Evolutionary conservation across 2,113 vertebrate genomes (phyloP).

Genomic region (Dromiciops gliroides): DNA sequence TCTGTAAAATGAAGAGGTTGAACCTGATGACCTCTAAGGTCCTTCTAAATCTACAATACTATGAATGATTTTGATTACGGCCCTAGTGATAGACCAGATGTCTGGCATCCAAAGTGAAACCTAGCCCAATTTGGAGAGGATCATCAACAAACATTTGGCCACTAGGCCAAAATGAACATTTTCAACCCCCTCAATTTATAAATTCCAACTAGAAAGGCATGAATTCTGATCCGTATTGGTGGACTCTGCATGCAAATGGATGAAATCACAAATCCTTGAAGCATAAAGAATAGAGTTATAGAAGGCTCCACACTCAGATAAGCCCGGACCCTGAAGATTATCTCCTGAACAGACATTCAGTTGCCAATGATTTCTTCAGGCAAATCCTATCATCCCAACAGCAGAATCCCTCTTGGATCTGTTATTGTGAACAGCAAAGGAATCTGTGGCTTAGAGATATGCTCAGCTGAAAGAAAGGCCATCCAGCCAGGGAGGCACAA

Average conservation of each 20-base stretch:
- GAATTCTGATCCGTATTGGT: neutral
- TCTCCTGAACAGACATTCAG: neutral
- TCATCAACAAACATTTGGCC: neutral
- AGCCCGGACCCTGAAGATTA: conserved; percentile 17
- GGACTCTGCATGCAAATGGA: neutral
- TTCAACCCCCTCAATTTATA: neutral
- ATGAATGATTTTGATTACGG: neutral
- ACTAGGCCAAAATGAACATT: neutral
- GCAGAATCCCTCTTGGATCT: neutral
- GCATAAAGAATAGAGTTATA: neutral
- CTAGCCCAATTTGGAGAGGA: neutral
- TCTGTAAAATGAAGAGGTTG: neutral
- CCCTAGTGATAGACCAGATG: neutral
- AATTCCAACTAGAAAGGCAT: neutral
- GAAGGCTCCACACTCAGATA: conserved; percentile 11
- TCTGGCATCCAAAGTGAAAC: neutral
- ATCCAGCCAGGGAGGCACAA: neutral
- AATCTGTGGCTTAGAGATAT: neutral
- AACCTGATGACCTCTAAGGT: neutral
- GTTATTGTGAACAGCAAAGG: neutral
- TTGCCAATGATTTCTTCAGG: neutral
- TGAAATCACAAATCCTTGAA: neutral
- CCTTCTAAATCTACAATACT: neutral
- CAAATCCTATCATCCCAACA: neutral
- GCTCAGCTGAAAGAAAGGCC: rapidly evolving